Evolutionary conservation across 1,140 invertebrate species (phyloP), one percentile per base, ranked within the genome.

Genomic region (Samia ricini): DNA sequence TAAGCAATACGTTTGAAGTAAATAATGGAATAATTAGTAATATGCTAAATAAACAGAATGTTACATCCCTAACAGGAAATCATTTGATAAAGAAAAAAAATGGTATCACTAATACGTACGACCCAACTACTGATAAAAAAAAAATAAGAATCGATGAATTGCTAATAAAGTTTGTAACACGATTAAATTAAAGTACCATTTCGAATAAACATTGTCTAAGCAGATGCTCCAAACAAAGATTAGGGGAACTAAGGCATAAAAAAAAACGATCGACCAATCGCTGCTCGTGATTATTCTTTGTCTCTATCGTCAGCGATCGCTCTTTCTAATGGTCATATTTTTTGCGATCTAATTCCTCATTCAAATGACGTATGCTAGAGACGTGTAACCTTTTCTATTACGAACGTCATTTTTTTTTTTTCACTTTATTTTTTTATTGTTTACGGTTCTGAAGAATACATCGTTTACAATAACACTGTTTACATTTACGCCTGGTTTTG

Each of bases 231-330:
- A 83, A 85, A 85, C 76, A 74, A 85, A 89, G 83, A 90, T 90
- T 90, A 90, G 88, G 88, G 88, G 88, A 90, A 88, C 82, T 88
- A 88, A 88, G 67, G 76, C 85, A 88, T 90, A 89, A 90, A 90
- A 89, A 90, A 90, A 90, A 89, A 72, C 75, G 82, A 83, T 87
- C 85, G 84, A 79, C 85, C 85, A 90, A 90, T 88, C 67, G 69
- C 60, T 58, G 64, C 48, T 56, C 72, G 62, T 51, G 60, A 29
- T 68, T 50, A 60, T 84, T 36, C 55, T 62, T 71, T 56, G 66
- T 88, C 83, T 70, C 77, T 67, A 57, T 88, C 79, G 49, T 66
- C 52, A 74, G 55, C 42, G 70, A 60, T 68, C 71, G 69, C 73
- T 89, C 84, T 85, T 78, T 90, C 88, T 90, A 90, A 88, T 89